phyloP scores from a whole-genome alignment of 1,140 invertebrate species.

The Euschistus heros region DNA sequence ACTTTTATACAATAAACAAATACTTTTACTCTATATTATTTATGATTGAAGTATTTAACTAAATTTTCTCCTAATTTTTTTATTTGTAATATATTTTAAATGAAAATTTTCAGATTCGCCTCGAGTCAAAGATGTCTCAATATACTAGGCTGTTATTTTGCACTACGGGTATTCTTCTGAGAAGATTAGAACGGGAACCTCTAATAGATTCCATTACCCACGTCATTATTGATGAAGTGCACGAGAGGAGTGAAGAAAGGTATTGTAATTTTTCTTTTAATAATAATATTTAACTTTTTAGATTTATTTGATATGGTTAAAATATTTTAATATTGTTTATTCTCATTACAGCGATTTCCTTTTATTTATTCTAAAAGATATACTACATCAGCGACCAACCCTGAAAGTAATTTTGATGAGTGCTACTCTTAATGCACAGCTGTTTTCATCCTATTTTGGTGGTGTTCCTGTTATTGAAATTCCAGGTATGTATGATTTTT shows the following conservation, averaged over 20 bases:
- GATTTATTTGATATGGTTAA: background rate
- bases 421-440: conserved; percentile 67
- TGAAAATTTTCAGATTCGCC: conserved; percentile 40
- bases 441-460: conserved; percentile 70
- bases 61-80: too few species aligned
- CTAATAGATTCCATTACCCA: conserved; percentile 59
- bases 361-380: conserved; percentile 62
- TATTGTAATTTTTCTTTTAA: conserved; percentile 26
- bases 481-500: conserved; percentile 49
- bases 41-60: too few species aligned
- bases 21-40: too few species aligned
- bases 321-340: background rate
- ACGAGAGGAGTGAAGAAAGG: conserved; percentile 78
- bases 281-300: background rate
- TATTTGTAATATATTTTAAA: conserved; percentile 1
- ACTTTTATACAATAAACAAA: too few species aligned
- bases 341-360: conserved; percentile 58
- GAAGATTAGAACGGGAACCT: conserved; percentile 65
- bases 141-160: conserved; percentile 78
- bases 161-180: conserved; percentile 79
- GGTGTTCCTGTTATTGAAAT: conserved; percentile 58
- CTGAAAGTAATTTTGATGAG: conserved; percentile 79
- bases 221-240: conserved; percentile 81
- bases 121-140: conserved; percentile 63
- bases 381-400: conserved; percentile 54